Evolutionary conservation across 2,888 invertebrate genomes (phyloP).

Genomic region (Cyaniris semiargus): DNA sequence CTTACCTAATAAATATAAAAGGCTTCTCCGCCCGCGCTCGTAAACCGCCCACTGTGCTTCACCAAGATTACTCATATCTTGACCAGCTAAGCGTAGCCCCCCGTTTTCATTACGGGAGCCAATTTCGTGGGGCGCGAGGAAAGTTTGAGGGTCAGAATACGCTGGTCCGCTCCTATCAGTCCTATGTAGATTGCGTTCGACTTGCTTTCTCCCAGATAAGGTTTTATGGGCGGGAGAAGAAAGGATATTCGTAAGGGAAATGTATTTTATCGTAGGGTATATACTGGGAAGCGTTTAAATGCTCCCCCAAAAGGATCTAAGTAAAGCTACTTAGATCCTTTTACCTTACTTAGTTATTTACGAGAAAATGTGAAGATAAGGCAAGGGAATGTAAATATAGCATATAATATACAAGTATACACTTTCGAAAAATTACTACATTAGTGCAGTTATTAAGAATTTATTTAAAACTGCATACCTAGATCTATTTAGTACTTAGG

Average conservation of each 20-base stretch:
- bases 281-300: not conserved
- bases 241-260: slow-evolving; percentile 74
- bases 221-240: slow-evolving; percentile 72
- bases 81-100: slow-evolving; percentile 57
- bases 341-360: not conserved
- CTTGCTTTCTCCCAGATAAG: slow-evolving; percentile 76
- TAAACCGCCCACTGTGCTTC: slow-evolving; percentile 76
- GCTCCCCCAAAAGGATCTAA: not conserved
- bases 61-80: slow-evolving; percentile 76
- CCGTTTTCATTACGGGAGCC: slow-evolving; percentile 61
- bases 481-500: too few species aligned
- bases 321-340: too few species aligned
- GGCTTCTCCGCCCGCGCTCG: slow-evolving; percentile 75
- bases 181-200: slow-evolving; percentile 75
- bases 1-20: slow-evolving; percentile 82
- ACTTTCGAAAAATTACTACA: too few species aligned
- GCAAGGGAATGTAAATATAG: too few species aligned
- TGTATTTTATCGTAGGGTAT: slow-evolving; percentile 47
- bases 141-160: slow-evolving; percentile 52
- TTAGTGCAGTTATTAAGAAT: too few species aligned
- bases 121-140: slow-evolving; percentile 46
- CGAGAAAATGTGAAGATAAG: not conserved
- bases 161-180: slow-evolving; percentile 74
- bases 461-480: too few species aligned
- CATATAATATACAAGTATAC: too few species aligned